phyloP scores from a whole-genome alignment of 2,888 invertebrate species.

The Sphaeridia pumilis region DNA sequence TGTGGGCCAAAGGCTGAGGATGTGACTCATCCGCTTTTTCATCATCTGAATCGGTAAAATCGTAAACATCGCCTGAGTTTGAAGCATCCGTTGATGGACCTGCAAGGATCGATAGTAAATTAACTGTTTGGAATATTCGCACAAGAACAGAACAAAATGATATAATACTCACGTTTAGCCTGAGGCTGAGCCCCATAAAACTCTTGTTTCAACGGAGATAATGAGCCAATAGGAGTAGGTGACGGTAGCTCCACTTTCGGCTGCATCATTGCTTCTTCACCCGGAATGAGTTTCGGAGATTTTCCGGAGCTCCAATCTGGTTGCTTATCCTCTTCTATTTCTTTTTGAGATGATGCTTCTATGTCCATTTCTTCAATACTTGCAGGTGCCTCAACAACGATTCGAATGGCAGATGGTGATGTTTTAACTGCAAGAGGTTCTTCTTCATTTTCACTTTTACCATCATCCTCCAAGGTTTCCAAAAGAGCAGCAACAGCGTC shows the following conservation, averaged over 20 bases:
- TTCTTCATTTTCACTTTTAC: constrained; percentile 20
- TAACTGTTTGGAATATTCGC: too few species aligned
- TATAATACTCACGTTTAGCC: too few species aligned
- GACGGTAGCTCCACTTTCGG: constrained; percentile 58
- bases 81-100: too few species aligned
- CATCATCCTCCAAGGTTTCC: constrained; percentile 53
- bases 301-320: constrained; percentile 17
- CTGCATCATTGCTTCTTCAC: constrained; percentile 31
- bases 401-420: constrained; percentile 32
- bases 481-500: constrained; percentile 79
- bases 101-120: too few species aligned
- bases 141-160: too few species aligned
- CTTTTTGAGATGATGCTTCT: neutral
- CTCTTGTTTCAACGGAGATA: too few species aligned
- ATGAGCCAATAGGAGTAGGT: too few species aligned
- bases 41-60: constrained; percentile 79
- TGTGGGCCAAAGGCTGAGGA: constrained; percentile 11
- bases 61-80: constrained; percentile 81
- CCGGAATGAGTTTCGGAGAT: constrained; percentile 29
- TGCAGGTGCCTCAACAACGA: constrained; percentile 22
- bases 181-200: too few species aligned
- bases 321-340: constrained; percentile 2
- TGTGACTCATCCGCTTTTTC: constrained; percentile 41
- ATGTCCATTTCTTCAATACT: constrained; percentile 2
- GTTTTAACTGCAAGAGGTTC: constrained; percentile 6